Evolutionary conservation across 2,888 invertebrate genomes (phyloP), one percentile per base, ranked within the genome.

Genomic region (Apomyelois bistriatella): DNA sequence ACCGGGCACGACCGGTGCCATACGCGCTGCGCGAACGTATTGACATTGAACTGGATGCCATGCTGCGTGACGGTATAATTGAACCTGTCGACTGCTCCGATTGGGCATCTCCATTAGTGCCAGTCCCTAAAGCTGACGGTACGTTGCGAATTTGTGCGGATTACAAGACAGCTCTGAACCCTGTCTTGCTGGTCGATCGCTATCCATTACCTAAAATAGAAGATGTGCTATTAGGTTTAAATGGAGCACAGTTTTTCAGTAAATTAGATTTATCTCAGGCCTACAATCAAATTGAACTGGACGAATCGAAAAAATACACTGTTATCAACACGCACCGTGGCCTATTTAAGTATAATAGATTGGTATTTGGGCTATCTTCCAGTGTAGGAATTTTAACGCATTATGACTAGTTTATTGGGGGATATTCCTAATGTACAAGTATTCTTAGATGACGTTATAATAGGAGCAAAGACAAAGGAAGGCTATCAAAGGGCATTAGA

Each of bases 61-160:
- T 66, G 66, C 60, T 64, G 58, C 61, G 61, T 17, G 53, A 49
- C 47, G 63, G 63, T 17, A 53, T 68, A 55, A 62, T 67, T 48
- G 60, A 61, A 54, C 65, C 66, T 1, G 62, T 70, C 3, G 60
- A 64, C 36, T 50, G 58, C 56, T 62, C 66, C 16, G 65, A 66
- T 53, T 66, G 64, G 64, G 64, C 64, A 2, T 53, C 64, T 6
- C 64, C 63, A 0, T 16, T 65, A 42, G 61, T 62, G 3, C 56
- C 58, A 9, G 64, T 64, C 3, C 37, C 28, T 3, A 68, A 70
- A 41, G 48, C 60, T 0, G 65, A 65, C 22, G 68, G 67, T 6
- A 42, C 48, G 2, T 15, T 64, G 5, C 38, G 64, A 0, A 13
- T 65, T 13, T 66, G 66, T 54, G 68, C 62, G 1, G 66, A 65